These are phyloP conservation scores for Anser cygnoides DNA, from an alignment of 2,113 vertebrate species.

Conservation along the genomic window DNA sequence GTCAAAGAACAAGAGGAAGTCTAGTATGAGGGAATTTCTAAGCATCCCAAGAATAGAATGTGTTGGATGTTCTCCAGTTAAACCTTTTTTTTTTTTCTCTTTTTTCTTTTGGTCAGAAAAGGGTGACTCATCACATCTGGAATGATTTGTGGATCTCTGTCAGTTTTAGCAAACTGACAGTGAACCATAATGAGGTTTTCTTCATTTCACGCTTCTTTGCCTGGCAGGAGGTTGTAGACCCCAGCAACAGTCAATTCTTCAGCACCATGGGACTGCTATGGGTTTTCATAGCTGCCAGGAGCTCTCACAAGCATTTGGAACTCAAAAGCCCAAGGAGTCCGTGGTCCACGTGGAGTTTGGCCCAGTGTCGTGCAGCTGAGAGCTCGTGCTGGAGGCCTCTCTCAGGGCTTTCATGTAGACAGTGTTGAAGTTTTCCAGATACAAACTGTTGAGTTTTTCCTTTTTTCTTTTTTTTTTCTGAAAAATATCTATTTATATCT, in stretches of 20 bases:
- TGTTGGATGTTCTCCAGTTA: neutral
- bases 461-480: rapidly evolving
- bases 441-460: neutral
- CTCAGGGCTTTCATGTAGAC: neutral
- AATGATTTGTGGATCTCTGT: neutral
- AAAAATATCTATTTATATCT: neutral
- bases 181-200: neutral
- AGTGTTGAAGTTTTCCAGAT: neutral
- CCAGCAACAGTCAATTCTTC: neutral
- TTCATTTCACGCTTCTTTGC: neutral
- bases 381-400: neutral
- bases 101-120: neutral
- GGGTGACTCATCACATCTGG: neutral
- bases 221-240: neutral
- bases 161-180: neutral
- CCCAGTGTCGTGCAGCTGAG: neutral
- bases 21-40: neutral
- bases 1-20: constrained; percentile 3
- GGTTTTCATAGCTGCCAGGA: neutral
- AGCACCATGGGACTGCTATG: neutral
- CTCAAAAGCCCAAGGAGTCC: neutral
- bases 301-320: neutral
- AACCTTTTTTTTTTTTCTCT: neutral
- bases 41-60: neutral
- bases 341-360: neutral